These are phyloP conservation scores for Glyphotaelius pellucidus DNA, from an alignment of 2,888 invertebrate species.

Conservation along the genomic window DNA sequence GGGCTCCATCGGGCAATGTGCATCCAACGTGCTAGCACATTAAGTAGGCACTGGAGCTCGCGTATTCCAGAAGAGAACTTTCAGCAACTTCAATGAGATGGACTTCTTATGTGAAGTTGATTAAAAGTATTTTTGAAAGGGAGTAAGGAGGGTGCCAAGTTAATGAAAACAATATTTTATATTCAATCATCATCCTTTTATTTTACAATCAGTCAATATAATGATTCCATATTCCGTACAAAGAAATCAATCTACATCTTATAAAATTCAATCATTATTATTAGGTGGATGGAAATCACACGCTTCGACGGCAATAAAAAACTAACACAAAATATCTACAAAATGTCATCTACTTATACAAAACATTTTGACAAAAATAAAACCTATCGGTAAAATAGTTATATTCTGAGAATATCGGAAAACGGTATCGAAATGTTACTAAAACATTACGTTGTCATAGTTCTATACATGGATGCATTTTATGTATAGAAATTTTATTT, in stretches of 20 bases:
- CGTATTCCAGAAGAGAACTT: no score
- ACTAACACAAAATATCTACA: not conserved
- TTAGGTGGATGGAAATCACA: slow-evolving; percentile 61
- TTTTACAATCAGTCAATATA: slow-evolving; percentile 66
- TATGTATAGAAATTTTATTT: slow-evolving; percentile 47
- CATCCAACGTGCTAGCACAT: not conserved
- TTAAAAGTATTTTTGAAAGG: not conserved
- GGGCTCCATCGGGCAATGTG: not conserved
- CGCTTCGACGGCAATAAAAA: slow-evolving; percentile 53
- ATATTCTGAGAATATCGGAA: not conserved
- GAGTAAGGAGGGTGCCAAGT: not conserved
- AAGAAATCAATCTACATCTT: slow-evolving; percentile 54
- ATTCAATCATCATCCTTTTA: slow-evolving; percentile 62
- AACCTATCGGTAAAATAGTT: not conserved
- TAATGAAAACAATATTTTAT: slow-evolving; percentile 42
- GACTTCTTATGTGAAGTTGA: not conserved
- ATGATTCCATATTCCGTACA: slow-evolving; percentile 63
- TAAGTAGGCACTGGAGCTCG: no score
- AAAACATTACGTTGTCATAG: not conserved
- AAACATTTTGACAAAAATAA: slow-evolving; percentile 19
- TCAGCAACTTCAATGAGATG: not conserved
- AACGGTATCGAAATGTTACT: not conserved
- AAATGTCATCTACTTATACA: not conserved
- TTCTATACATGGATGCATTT: slow-evolving; percentile 28
- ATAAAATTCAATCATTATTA: slow-evolving; percentile 59